These are phyloP conservation scores for Acanthiza pusilla DNA, from an alignment of 2,797 vertebrate species.

Conservation along the genomic window DNA sequence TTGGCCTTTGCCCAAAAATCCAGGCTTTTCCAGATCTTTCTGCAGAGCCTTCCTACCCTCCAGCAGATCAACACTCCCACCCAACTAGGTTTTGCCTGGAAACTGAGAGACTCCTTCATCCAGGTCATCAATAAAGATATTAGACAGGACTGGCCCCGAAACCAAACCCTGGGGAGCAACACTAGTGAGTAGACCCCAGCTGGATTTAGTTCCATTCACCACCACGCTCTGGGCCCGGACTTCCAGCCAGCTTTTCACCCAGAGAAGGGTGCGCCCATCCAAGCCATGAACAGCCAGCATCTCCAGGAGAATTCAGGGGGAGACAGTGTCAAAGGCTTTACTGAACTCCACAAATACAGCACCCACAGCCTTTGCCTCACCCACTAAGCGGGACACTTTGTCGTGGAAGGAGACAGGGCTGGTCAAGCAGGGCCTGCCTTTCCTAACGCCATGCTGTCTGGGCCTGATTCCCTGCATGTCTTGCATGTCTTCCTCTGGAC, in stretches of 20 bases:
- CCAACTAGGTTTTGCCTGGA: background rate
- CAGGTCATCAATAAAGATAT: background rate
- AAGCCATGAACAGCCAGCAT: background rate
- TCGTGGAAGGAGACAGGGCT: background rate
- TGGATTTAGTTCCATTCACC: background rate
- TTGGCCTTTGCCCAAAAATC: background rate
- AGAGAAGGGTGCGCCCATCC: background rate
- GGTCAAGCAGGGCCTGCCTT: background rate
- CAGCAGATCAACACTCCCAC: background rate
- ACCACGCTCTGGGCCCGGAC: background rate
- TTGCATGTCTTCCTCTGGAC: background rate
- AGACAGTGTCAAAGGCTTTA: background rate
- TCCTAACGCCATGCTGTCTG: background rate
- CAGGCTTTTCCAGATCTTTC: background rate
- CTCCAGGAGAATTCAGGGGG: background rate
- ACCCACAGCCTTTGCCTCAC: too few relatives aligned
- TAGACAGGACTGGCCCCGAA: background rate
- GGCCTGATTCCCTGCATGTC: background rate
- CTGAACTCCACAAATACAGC: background rate
- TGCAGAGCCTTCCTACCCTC: background rate
- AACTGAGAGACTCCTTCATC: fast-evolving
- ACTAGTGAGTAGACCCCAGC: background rate
- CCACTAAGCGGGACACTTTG: too few relatives aligned
- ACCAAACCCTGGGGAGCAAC: background rate
- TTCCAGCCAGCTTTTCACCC: too few relatives aligned